These are phyloP conservation scores for Theristicus caerulescens DNA, from an alignment of 2,113 vertebrate genomes.

Conservation along the genomic window DNA sequence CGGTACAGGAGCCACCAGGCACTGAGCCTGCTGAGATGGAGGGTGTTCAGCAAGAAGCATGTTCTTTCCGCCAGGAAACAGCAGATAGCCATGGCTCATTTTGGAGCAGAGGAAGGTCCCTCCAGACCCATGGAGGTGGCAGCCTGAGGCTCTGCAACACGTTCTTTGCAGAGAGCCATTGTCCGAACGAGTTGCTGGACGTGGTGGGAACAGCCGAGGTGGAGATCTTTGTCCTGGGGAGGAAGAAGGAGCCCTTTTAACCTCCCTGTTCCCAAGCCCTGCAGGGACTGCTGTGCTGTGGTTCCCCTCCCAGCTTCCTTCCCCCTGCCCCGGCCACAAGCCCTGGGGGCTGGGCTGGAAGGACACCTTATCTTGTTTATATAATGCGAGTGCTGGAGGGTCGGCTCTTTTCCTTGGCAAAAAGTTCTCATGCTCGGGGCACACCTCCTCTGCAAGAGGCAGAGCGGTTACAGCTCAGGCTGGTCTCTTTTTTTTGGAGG, in stretches of 20 bases:
- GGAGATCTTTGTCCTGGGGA: neutral
- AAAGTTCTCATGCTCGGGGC: neutral
- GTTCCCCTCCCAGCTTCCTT: conserved; percentile 34
- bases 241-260: conserved; percentile 8
- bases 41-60: neutral
- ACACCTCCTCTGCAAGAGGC: neutral
- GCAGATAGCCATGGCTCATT: neutral
- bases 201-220: neutral
- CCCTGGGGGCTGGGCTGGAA: neutral
- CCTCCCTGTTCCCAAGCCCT: neutral
- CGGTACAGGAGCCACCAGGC: neutral
- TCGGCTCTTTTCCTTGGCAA: neutral
- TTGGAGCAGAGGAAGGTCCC: neutral
- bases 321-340: neutral
- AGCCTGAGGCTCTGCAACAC: neutral
- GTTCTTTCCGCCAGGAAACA: neutral
- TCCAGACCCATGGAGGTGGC: neutral
- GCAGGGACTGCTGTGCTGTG: neutral
- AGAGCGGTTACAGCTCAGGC: rapidly evolving
- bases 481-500: neutral
- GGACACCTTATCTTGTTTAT: conserved; percentile 29
- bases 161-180: neutral
- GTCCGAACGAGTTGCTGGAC: rapidly evolving
- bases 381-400: neutral
- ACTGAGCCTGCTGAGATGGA: neutral